Evolutionary conservation across 1,140 invertebrate species (phyloP).

Genomic region (Scaptomyza montana): DNA sequence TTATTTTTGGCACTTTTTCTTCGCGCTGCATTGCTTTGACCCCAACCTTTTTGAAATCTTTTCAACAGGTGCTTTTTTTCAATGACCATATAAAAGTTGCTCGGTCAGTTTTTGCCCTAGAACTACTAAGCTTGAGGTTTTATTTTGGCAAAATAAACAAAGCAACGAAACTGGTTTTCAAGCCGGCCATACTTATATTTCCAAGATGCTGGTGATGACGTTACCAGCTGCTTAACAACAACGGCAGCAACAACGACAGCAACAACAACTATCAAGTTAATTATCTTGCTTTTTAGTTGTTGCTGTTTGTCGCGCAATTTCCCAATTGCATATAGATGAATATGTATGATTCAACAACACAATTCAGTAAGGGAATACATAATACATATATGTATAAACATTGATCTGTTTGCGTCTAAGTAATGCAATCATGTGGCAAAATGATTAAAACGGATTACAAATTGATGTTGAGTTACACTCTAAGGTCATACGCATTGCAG

Average conservation of each 20-base stretch:
- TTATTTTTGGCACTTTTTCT: conserved; percentile 1
- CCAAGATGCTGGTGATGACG: conserved; percentile 44
- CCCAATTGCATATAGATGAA: conserved; percentile 46
- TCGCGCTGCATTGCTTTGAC: conserved; percentile 14
- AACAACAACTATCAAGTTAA: conserved; percentile 26
- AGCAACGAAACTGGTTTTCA: conserved; percentile 34
- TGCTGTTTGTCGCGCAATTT: conserved; percentile 44
- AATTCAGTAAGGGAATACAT: background rate
- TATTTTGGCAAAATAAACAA: conserved; percentile 36
- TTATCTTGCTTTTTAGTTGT: conserved; percentile 30
- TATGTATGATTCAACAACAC: conserved; percentile 9
- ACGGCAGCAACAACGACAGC: background rate
- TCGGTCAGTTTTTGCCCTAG: conserved; percentile 35
- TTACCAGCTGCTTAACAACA: conserved; percentile 35
- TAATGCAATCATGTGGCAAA: conserved; percentile 22
- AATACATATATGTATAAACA: background rate
- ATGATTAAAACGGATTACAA: conserved; percentile 14
- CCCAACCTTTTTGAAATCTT: conserved; percentile 29
- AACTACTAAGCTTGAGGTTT: conserved; percentile 2
- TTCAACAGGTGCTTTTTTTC: conserved; percentile 37
- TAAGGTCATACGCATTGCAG: conserved; percentile 30
- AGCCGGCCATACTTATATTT: conserved; percentile 1
- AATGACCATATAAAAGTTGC: conserved; percentile 23
- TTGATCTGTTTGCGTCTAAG: too few relatives aligned
- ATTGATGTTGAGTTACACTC: background rate